A percentile compares a stretch with the other conserved stretches of the same genome.
phyloP scores from a whole-genome alignment of 2,113 vertebrate genomes.

The Chroicocephalus ridibundus region DNA sequence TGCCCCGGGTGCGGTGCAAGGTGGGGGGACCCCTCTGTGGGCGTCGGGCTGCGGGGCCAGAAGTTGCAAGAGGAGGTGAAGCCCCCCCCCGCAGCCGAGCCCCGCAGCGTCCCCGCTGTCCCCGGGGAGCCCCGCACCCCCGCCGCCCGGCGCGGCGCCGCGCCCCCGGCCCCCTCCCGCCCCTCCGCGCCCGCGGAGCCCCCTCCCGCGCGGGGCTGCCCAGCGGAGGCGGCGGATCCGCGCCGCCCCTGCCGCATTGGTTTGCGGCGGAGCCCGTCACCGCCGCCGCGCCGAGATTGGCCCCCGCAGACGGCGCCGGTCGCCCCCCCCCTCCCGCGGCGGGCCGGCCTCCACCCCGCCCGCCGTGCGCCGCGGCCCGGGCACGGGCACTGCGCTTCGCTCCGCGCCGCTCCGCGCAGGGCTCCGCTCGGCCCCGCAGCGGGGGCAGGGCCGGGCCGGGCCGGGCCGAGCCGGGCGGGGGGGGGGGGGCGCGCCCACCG shows the following conservation, averaged over 20 bases:
- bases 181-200: background rate
- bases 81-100: background rate
- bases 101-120: background rate
- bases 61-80: background rate
- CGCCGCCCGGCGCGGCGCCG: background rate
- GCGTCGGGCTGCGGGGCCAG: background rate
- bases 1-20: background rate
- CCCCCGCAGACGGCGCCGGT: background rate
- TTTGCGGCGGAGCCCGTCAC: background rate
- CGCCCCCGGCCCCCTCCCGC: background rate
- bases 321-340: background rate
- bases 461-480: background rate
- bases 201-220: background rate
- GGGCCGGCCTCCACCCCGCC: slow-evolving; percentile 28
- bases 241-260: background rate
- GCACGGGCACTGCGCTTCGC: background rate
- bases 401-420: background rate
- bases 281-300: background rate
- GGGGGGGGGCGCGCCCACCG: background rate
- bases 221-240: background rate
- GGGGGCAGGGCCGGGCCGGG: background rate
- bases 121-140: background rate
- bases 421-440: background rate
- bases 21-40: background rate
- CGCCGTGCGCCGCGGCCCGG: background rate